Evolutionary conservation across 1,140 invertebrate genomes (phyloP).

Genomic region (Lepidurus packardi): DNA sequence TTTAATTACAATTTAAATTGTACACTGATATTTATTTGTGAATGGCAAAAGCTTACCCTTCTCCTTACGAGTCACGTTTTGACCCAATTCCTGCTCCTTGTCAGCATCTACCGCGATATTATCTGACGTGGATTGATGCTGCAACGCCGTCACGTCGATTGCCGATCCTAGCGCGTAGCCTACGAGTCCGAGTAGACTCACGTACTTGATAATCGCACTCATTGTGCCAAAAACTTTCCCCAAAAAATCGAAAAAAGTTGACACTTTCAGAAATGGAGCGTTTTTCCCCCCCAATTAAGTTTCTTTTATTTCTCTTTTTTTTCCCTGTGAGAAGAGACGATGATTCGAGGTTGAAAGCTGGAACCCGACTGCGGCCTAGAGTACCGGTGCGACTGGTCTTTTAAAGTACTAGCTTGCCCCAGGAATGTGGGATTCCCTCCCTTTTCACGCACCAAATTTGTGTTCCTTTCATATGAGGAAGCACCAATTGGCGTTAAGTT

Average conservation of each 20-base stretch:
- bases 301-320: background rate
- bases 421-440: no score
- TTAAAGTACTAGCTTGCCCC: background rate
- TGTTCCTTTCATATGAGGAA: no score
- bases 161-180: background rate
- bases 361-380: slow-evolving; percentile 7
- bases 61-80: background rate
- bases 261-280: background rate
- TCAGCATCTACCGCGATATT: background rate
- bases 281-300: background rate
- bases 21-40: no score
- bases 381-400: background rate
- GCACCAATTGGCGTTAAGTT: no score
- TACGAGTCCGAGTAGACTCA: slow-evolving; percentile 7
- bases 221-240: background rate
- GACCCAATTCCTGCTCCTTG: background rate
- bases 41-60: background rate
- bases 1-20: no score
- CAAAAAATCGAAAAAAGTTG: background rate
- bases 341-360: background rate
- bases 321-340: background rate
- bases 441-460: no score
- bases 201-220: background rate
- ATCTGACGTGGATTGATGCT: background rate
- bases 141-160: background rate